These are phyloP conservation scores for Aphelenchoides avenae DNA, from an alignment of 1,140 invertebrate genomes.

Conservation along the genomic window DNA sequence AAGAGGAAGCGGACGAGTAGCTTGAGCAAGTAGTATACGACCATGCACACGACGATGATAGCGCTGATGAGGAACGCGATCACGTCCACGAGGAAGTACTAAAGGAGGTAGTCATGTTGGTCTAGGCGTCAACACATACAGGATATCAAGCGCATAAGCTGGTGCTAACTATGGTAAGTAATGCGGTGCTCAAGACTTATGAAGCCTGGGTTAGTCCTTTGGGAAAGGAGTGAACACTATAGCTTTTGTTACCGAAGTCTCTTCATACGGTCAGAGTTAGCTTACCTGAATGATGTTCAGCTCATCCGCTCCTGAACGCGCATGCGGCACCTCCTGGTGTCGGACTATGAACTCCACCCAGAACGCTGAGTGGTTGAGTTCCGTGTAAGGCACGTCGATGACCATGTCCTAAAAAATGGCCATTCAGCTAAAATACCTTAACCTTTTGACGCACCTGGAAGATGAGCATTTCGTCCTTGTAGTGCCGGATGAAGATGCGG, in stretches of 20 bases:
- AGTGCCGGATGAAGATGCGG: slow-evolving; percentile 28
- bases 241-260: too few species aligned
- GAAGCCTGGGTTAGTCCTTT: too few species aligned
- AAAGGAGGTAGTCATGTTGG: slow-evolving; percentile 24
- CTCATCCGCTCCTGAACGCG: slow-evolving; percentile 55
- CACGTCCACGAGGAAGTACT: slow-evolving; percentile 57
- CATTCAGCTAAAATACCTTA: too few species aligned
- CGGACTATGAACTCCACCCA: slow-evolving; percentile 59
- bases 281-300: slow-evolving; percentile 51
- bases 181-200: too few species aligned
- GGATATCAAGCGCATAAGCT: too few species aligned
- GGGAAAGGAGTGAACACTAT: too few species aligned
- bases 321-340: slow-evolving; percentile 58
- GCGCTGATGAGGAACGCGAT: slow-evolving; percentile 45
- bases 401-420: slow-evolving; percentile 55
- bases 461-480: slow-evolving; percentile 52
- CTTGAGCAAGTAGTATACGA: slow-evolving; percentile 37
- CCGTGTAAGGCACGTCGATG: slow-evolving; percentile 57
- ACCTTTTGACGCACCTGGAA: slow-evolving; percentile 45
- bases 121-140: too few species aligned
- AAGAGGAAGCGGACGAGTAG: slow-evolving; percentile 30
- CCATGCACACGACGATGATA: slow-evolving; percentile 24
- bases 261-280: too few species aligned
- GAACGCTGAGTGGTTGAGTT: slow-evolving; percentile 57
- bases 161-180: slow-evolving; percentile 12